Conservation (phyloP, 2,797 vertebrate genomes). For the Clarias pachynema region DNA sequence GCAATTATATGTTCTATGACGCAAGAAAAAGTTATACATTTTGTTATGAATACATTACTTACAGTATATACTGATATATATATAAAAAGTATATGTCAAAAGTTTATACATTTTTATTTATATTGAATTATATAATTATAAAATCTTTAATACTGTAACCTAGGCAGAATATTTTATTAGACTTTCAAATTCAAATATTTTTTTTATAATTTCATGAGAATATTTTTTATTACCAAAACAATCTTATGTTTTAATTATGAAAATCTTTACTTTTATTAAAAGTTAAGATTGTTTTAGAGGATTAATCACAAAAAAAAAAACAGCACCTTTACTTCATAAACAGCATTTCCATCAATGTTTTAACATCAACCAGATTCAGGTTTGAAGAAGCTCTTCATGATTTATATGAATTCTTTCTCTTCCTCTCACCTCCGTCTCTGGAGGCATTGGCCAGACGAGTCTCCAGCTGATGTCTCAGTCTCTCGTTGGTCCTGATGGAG, state of each 20-base stretch:
- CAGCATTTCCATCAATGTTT: neutral
- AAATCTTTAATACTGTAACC: neutral
- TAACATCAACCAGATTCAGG: neutral
- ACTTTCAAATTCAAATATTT: no score
- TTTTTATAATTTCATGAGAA: no score
- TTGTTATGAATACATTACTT: neutral
- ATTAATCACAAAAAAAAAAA: neutral
- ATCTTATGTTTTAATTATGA: no score
- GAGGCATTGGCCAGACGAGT: conserved; percentile 72
- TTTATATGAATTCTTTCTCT: neutral
- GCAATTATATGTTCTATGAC: neutral
- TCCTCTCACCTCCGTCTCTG: conserved; percentile 73
- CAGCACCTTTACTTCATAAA: neutral
- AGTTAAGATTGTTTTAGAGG: neutral
- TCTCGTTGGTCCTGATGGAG: conserved; percentile 90
- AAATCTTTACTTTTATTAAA: no score
- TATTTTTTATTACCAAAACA: no score
- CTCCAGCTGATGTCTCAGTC: conserved; percentile 87
- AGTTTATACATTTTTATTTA: no score
- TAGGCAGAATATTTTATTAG: neutral
- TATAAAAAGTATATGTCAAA: no score
- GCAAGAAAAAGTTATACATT: neutral
- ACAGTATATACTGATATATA: neutral
- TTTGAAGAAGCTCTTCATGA: neutral
- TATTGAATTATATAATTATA: neutral